Evolutionary conservation across 2,113 vertebrate genomes (phyloP).

Genomic region (Actinemys pallida): DNA sequence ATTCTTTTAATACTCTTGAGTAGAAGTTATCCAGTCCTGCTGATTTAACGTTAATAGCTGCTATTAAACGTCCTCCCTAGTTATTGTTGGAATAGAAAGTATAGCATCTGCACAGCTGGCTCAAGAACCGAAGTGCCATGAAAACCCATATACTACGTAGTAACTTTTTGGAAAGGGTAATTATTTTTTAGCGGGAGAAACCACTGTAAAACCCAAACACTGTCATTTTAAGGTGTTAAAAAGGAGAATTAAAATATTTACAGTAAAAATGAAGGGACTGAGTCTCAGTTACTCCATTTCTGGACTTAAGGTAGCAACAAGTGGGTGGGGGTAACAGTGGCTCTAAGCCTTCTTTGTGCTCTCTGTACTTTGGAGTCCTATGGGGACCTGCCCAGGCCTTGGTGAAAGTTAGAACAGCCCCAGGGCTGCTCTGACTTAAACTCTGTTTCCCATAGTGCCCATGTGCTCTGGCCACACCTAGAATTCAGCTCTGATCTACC

Average conservation of each 20-base stretch:
- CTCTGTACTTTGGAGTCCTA: neutral
- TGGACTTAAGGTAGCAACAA: neutral
- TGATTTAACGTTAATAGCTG: slow-evolving; percentile 36
- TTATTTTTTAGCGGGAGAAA: neutral
- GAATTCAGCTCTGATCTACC: neutral
- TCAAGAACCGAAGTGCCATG: neutral
- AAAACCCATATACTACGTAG: neutral
- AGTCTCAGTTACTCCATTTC: slow-evolving; percentile 43
- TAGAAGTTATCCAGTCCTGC: slow-evolving; percentile 4
- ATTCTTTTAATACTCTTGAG: neutral
- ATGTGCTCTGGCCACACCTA: neutral
- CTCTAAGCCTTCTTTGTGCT: neutral
- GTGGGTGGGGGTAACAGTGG: neutral
- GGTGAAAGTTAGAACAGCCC: neutral
- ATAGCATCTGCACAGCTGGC: slow-evolving; percentile 2
- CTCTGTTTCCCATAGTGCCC: neutral
- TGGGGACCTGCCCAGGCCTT: neutral
- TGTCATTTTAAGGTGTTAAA: slow-evolving; percentile 31
- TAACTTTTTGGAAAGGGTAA: neutral
- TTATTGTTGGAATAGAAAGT: slow-evolving; percentile 11
- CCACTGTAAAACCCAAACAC: neutral
- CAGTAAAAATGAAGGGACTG: neutral
- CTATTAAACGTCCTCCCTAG: slow-evolving; percentile 33
- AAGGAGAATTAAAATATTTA: slow-evolving; percentile 45
- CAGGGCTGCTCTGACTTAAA: neutral